These are phyloP conservation scores for Eretmocerus hayati DNA, from an alignment of 2,888 invertebrate species.

Conservation along the genomic window DNA sequence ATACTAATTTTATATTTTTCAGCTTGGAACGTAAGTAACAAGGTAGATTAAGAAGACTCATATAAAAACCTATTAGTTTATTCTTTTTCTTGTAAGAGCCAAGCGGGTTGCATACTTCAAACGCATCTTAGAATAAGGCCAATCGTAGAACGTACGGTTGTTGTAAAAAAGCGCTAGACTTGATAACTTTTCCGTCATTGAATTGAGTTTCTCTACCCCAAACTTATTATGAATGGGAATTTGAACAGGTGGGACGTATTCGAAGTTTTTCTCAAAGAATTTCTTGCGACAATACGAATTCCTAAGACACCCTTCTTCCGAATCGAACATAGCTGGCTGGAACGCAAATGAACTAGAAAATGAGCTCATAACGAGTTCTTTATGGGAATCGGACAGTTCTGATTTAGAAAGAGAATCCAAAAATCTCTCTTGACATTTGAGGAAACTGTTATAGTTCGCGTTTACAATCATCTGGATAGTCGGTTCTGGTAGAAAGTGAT, in stretches of 20 bases:
- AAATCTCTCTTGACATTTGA: no score
- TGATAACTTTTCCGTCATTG: not conserved
- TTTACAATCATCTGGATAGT: no score
- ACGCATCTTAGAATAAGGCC: slow-evolving; percentile 31
- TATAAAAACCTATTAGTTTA: slow-evolving; percentile 30
- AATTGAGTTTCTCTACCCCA: not conserved
- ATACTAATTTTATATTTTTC: slow-evolving; percentile 28
- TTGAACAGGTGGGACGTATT: slow-evolving; percentile 3
- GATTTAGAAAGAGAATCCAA: no score
- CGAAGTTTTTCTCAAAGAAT: slow-evolving; percentile 1
- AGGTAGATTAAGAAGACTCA: slow-evolving; percentile 25
- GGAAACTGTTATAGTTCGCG: no score
- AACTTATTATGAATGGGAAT: not conserved
- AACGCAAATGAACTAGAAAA: no score
- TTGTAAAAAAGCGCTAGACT: not conserved
- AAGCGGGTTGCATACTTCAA: slow-evolving; percentile 31
- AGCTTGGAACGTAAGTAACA: slow-evolving; percentile 24
- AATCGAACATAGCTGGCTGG: no score
- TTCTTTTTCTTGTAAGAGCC: slow-evolving; percentile 28
- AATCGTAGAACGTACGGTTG: slow-evolving; percentile 2
- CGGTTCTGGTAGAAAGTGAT: no score
- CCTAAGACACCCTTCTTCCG: slow-evolving; percentile 8
- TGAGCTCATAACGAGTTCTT: no score
- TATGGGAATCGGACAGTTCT: no score
- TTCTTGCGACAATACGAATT: not conserved